A percentile compares a stretch with the other conserved stretches of the same genome.
phyloP scores from a whole-genome alignment of 2,797 vertebrate species.

The Myiotriccus ornatus region DNA sequence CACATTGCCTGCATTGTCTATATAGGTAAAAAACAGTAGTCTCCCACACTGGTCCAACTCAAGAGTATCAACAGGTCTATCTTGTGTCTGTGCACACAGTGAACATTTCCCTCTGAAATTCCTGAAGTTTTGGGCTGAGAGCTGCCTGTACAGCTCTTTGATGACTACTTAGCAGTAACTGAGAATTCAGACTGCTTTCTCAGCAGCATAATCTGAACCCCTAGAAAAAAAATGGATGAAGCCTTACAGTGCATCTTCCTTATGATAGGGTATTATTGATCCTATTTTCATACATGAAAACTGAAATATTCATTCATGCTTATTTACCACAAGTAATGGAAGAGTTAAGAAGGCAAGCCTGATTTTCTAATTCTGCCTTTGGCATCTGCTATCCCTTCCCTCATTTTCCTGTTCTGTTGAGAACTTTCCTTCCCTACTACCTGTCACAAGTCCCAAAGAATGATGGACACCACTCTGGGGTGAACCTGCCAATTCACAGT shows the following conservation, averaged over 20 bases:
- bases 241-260: accelerated
- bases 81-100: neutral
- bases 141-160: neutral
- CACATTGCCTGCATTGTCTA: neutral
- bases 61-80: neutral
- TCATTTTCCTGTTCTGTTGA: neutral
- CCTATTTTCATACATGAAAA: neutral
- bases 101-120: neutral
- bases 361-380: neutral
- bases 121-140: neutral
- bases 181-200: neutral
- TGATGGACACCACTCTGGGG: neutral
- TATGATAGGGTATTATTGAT: neutral
- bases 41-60: neutral
- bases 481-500: neutral
- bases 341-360: neutral
- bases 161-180: neutral
- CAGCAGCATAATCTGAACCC: neutral
- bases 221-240: neutral
- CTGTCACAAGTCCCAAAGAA: neutral
- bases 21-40: neutral
- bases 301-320: neutral
- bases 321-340: neutral
- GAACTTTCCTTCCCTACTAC: neutral
- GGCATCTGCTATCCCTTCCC: neutral